phyloP scores from a whole-genome alignment of 2,888 invertebrate species.

The Mesochorus sp. region DNA sequence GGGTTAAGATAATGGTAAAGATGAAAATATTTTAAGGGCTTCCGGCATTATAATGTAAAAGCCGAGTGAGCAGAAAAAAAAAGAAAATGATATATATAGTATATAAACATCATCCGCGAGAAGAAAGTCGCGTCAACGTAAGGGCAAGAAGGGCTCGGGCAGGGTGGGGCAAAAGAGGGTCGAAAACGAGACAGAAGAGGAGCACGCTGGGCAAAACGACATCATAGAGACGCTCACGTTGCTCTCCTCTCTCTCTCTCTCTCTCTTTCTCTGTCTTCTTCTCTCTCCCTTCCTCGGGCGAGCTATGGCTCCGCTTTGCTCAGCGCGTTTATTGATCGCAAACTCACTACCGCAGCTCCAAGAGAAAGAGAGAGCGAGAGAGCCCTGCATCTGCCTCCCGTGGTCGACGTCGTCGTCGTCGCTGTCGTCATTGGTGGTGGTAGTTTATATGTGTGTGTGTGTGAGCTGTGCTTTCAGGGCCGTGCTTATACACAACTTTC shows the following conservation, averaged over 20 bases:
- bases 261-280: neutral
- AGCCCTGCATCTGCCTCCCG: slow-evolving; percentile 66
- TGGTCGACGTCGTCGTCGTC: slow-evolving; percentile 29
- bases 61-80: slow-evolving; percentile 16
- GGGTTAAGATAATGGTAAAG: no score
- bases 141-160: slow-evolving; percentile 22
- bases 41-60: slow-evolving; percentile 40
- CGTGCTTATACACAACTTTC: slow-evolving; percentile 43
- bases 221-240: slow-evolving; percentile 39
- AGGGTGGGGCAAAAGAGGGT: slow-evolving; percentile 48
- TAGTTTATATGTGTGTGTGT: slow-evolving; percentile 44
- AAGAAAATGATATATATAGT: no score
- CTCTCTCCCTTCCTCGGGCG: neutral
- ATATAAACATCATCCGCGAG: slow-evolving; percentile 4
- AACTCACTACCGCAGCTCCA: slow-evolving; percentile 48
- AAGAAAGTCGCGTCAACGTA: slow-evolving; percentile 37
- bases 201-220: slow-evolving; percentile 37
- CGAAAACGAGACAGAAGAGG: slow-evolving; percentile 39
- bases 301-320: slow-evolving; percentile 4
- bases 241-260: slow-evolving; percentile 7
- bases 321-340: slow-evolving; percentile 76
- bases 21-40: no score
- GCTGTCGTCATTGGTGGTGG: no score
- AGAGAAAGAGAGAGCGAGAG: slow-evolving; percentile 24
- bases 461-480: slow-evolving; percentile 51